A percentile compares a stretch with the other conserved stretches of the same genome.
phyloP scores from a whole-genome alignment of 2,888 invertebrate genomes.

The Marasmarcha lunaedactyla region DNA sequence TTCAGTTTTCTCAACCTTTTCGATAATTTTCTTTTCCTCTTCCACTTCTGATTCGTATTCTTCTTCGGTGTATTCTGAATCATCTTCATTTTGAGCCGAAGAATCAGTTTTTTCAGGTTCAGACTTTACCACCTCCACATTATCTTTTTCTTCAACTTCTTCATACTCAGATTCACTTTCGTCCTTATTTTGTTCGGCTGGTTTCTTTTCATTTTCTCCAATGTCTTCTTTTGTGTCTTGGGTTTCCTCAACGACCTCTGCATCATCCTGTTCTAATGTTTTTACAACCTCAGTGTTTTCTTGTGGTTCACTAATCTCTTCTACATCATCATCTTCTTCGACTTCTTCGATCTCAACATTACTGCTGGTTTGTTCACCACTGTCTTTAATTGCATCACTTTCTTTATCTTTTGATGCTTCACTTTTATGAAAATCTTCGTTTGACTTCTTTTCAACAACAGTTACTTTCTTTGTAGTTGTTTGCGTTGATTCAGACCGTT shows the following conservation, averaged over 20 bases:
- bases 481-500: conserved; percentile 38
- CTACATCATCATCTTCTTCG: conserved; percentile 14
- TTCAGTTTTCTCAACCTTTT: conserved; percentile 18
- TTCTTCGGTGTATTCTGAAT: conserved; percentile 22
- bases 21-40: conserved; percentile 1
- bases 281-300: conserved; percentile 10
- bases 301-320: too few species aligned
- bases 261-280: too few species aligned
- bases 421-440: conserved; percentile 16
- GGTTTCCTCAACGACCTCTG: conserved; percentile 15
- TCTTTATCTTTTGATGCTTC: conserved; percentile 12
- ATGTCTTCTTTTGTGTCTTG: conserved; percentile 18
- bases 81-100: conserved; percentile 9
- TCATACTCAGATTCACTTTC: conserved; percentile 18
- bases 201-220: conserved; percentile 12
- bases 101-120: too few species aligned
- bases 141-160: conserved; percentile 17
- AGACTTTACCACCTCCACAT: conserved; percentile 8
- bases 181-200: conserved; percentile 12
- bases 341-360: too few species aligned
- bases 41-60: conserved; percentile 14
- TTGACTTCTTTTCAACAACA: conserved; percentile 29
- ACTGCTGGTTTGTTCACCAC: conserved; percentile 11
- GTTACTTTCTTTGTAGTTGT: conserved; percentile 43
- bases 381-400: conserved; percentile 8